phyloP scores from a whole-genome alignment of 2,797 vertebrate genomes.

The Hylomyscus alleni region DNA sequence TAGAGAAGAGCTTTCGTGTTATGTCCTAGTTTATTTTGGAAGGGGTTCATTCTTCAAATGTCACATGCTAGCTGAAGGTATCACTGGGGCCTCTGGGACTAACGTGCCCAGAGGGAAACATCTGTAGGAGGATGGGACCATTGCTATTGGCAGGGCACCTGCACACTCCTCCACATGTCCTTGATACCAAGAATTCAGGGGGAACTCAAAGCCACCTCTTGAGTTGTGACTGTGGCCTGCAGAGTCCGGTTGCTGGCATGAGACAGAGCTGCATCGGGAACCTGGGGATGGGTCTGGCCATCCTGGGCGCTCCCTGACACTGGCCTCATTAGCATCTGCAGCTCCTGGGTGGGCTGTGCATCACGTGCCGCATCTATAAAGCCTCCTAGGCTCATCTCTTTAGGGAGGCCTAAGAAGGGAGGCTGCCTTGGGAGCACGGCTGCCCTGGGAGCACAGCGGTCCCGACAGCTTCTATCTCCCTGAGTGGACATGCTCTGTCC shows the following conservation, averaged over 20 bases:
- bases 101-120: rapidly evolving
- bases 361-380: rapidly evolving
- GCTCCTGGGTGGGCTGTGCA: rapidly evolving
- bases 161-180: neutral
- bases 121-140: rapidly evolving
- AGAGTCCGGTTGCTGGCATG: neutral
- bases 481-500: neutral
- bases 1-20: neutral
- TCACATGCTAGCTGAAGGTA: neutral
- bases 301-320: neutral
- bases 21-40: neutral
- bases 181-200: too few relatives aligned
- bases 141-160: neutral
- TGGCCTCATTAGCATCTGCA: neutral
- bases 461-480: neutral
- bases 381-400: neutral
- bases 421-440: too few relatives aligned
- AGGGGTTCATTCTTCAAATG: neutral
- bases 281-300: rapidly evolving
- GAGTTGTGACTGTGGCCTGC: neutral
- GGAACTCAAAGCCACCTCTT: neutral
- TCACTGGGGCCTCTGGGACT: neutral
- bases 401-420: neutral
- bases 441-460: neutral
- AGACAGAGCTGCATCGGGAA: neutral